Evolutionary conservation across 1,140 invertebrate species (phyloP).

Genomic region (Euura saliciscinereae): DNA sequence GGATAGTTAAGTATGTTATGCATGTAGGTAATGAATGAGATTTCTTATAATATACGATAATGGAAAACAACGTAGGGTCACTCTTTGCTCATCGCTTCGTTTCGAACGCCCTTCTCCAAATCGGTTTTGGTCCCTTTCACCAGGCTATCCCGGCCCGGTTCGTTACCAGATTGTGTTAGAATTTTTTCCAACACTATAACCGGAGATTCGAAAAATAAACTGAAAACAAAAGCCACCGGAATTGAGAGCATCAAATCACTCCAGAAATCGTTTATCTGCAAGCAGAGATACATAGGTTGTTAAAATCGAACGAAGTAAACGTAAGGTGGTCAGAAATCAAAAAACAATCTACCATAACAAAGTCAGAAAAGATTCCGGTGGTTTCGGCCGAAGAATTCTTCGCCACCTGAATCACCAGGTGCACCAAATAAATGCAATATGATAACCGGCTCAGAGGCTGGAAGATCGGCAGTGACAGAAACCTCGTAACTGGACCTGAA

Average conservation of each 20-base stretch:
- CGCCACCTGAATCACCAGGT: slow-evolving; percentile 37
- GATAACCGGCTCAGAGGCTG: slow-evolving; percentile 63
- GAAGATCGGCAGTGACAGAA: slow-evolving; percentile 63
- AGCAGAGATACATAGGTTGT: slow-evolving; percentile 13
- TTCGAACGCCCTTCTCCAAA: slow-evolving; percentile 41
- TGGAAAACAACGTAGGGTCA: slow-evolving; percentile 22
- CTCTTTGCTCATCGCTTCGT: slow-evolving; percentile 25
- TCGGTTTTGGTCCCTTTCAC: neutral
- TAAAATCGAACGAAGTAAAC: slow-evolving; percentile 8
- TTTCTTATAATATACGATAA: too few species aligned
- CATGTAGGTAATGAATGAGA: too few species aligned
- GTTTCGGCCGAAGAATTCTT: slow-evolving; percentile 11
- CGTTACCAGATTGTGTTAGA: neutral
- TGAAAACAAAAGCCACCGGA: slow-evolving; percentile 23
- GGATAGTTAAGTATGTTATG: too few species aligned
- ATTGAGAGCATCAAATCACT: slow-evolving; percentile 23
- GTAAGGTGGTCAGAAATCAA: neutral
- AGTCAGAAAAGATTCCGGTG: slow-evolving; percentile 20
- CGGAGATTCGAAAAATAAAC: slow-evolving; percentile 28
- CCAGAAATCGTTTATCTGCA: slow-evolving; percentile 23
- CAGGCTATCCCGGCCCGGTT: neutral
- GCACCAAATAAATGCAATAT: slow-evolving; percentile 66
- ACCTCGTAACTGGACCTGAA: slow-evolving; percentile 58
- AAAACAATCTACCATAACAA: slow-evolving; percentile 14
- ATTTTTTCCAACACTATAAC: slow-evolving; percentile 30